Conservation (phyloP, 2,888 invertebrate species). For the Adelphocoris suturalis region DNA sequence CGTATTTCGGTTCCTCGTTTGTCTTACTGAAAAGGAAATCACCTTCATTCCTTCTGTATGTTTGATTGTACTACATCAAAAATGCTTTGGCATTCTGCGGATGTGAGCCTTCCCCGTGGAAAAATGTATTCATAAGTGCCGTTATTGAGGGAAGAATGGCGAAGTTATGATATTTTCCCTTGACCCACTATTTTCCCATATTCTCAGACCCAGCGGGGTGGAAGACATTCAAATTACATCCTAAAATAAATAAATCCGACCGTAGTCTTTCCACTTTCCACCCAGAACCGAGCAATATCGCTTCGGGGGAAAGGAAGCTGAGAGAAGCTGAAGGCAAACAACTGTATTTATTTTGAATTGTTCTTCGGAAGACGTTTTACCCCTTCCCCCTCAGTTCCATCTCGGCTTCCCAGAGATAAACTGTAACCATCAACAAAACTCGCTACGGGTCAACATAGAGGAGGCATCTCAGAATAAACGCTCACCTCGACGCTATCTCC, state of each 20-base stretch:
- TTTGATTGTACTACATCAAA: no score
- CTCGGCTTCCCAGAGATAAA: conserved; percentile 51
- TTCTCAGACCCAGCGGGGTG: not conserved
- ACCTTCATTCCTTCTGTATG: no score
- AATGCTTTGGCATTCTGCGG: no score
- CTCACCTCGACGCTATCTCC: conserved; percentile 55
- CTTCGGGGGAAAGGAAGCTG: conserved; percentile 26
- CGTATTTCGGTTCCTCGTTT: no score
- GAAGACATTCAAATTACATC: conserved; percentile 64
- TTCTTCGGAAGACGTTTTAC: conserved; percentile 51
- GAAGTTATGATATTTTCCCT: conserved; percentile 24
- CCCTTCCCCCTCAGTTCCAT: conserved; percentile 17
- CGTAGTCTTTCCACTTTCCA: not conserved
- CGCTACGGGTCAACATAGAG: conserved; percentile 51
- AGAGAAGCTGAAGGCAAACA: conserved; percentile 54
- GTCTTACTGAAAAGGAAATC: no score
- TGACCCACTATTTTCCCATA: not conserved
- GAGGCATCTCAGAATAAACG: conserved; percentile 16
- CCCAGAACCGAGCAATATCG: conserved; percentile 32
- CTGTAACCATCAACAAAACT: conserved; percentile 62
- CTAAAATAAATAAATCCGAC: conserved; percentile 57
- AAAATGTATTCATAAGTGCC: not conserved
- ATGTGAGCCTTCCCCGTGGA: no score
- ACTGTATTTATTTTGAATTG: conserved; percentile 65
- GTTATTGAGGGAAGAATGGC: conserved; percentile 8